phyloP scores from a whole-genome alignment of 2,797 vertebrate species.

The Graptemys geographica region DNA sequence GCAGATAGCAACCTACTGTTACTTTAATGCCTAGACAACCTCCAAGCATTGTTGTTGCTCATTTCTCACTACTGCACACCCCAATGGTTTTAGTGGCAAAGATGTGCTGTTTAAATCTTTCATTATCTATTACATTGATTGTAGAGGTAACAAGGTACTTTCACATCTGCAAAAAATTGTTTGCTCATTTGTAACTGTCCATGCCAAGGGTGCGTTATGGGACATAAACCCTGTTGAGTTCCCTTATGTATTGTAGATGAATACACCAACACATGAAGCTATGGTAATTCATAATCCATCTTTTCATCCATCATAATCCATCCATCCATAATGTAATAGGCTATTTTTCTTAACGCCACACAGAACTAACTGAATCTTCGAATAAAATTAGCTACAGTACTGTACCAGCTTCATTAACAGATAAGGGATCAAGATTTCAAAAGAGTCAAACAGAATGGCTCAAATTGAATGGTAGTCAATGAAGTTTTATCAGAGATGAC shows the following conservation, averaged over 20 bases:
- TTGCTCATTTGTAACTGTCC: background rate
- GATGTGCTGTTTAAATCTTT: constrained; percentile 50
- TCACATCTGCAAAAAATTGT: constrained; percentile 29
- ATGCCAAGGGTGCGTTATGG: background rate
- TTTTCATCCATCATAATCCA: background rate
- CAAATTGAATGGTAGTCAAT: background rate
- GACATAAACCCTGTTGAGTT: background rate
- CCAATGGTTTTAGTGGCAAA: constrained; percentile 56
- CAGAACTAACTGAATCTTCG: background rate
- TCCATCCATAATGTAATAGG: background rate
- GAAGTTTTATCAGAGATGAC: background rate
- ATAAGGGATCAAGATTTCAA: background rate
- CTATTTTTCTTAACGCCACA: background rate
- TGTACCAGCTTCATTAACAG: background rate
- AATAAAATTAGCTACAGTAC: background rate
- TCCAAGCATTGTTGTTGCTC: constrained; percentile 9
- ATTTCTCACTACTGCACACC: background rate
- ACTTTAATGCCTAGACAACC: background rate
- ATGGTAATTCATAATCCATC: background rate
- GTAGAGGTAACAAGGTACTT: constrained; percentile 16
- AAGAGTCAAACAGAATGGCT: background rate
- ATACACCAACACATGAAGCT: background rate
- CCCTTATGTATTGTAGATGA: background rate
- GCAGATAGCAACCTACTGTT: background rate
- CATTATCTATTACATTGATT: background rate